Conservation (phyloP, 2,797 vertebrate species). For the Acrocephalus scirpaceus region DNA sequence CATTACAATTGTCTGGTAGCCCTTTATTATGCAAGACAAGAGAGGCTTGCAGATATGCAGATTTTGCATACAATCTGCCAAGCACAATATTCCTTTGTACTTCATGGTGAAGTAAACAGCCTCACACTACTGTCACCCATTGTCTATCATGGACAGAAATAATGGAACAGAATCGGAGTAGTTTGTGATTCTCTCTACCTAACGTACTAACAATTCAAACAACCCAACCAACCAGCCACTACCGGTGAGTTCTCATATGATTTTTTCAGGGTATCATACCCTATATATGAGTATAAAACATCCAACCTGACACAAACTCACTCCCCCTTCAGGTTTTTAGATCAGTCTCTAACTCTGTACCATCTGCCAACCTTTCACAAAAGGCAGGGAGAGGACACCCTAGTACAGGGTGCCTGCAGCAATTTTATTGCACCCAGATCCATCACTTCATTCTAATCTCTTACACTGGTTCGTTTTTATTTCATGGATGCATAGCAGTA, state of each 20-base stretch:
- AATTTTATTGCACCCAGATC: not conserved
- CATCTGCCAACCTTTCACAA: not conserved
- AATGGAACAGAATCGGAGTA: not conserved
- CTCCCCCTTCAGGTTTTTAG: not conserved
- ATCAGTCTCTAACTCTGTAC: not conserved
- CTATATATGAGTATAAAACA: not conserved
- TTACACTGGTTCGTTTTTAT: not conserved
- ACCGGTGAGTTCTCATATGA: not conserved
- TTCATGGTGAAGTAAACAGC: slow-evolving; percentile 32
- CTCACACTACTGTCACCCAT: not conserved
- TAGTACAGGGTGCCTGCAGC: not conserved
- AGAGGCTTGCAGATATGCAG: slow-evolving; percentile 16
- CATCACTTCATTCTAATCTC: not conserved
- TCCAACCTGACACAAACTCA: not conserved
- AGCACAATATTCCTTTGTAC: slow-evolving; percentile 42
- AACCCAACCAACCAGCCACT: not conserved
- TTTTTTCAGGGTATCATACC: not conserved
- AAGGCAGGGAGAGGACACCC: not conserved
- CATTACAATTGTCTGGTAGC: slow-evolving; percentile 1
- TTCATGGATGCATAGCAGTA: not conserved
- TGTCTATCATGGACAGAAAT: not conserved
- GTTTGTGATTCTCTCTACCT: not conserved
- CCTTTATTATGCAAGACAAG: slow-evolving; percentile 32
- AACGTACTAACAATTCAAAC: not conserved
- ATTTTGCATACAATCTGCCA: slow-evolving; percentile 2